Evolutionary conservation across 2,888 invertebrate genomes (phyloP), one percentile per base, ranked within the genome.

Genomic region (Drosophila infuscata): DNA sequence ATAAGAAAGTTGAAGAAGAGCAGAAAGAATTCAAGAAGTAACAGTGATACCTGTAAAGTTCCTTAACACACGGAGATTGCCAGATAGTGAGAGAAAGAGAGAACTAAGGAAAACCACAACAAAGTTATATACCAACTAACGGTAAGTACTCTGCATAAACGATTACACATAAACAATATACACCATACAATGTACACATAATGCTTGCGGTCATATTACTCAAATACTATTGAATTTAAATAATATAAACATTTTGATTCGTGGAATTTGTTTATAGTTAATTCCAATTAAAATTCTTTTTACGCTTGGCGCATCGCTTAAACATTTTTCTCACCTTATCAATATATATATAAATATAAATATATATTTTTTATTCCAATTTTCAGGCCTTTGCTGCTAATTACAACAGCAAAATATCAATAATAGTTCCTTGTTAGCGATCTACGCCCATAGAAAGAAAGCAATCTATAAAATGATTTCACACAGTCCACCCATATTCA

Each of bases 401-500:
- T 46, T 32, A 46, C 52, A 53, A 30, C 60, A 41, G 59, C 71
- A 60, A 65, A 60, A 69, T 51, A 75, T 73, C 71, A 73, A 72
- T 66, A 59, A 74, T 54, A 83, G 89, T 85, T 87, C 83, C 87
- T 85, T 85, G 80, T 84, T 89, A 71, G 63, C 82, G 71, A 67
- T 70, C 81, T 76, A 49, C 46, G 49, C 32, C 25, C 15, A 60
- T 75, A 73, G 60, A 74, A 72, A 70, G 64, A 78, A 52, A 74
- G 49, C 57, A 69, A 51, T 49, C 82, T 69, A 81, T 81, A 88
- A 96, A 94, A 94, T 96, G 90, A 95, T 96, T 72, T 95, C 96
- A 81, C 95, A 95, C 91, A 94, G 95, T 91, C 96, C 96, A 59
- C 95, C 95, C 69, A 94, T 95, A 83, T 96, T 96, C 94, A 95